Conservation (phyloP, 2,888 invertebrate genomes). For the Odontocolon sp. region DNA sequence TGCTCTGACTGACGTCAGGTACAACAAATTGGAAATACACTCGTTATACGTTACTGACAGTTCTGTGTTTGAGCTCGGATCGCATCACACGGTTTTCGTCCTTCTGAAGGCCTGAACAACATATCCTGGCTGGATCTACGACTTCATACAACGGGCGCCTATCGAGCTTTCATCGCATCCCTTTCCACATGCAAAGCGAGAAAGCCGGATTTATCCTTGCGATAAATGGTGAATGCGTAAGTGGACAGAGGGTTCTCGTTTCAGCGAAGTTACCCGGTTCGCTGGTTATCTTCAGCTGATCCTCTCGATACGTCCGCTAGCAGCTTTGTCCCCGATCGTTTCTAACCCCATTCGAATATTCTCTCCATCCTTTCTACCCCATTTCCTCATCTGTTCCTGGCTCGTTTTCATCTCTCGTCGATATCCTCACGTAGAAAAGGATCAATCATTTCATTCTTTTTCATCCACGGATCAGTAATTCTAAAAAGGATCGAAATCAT, state of each 20-base stretch:
- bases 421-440: not conserved
- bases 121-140: slow-evolving; percentile 20
- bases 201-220: slow-evolving; percentile 62
- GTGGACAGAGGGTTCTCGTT: slow-evolving; percentile 43
- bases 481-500: no score
- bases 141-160: slow-evolving; percentile 1
- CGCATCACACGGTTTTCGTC: slow-evolving; percentile 36
- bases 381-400: not conserved
- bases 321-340: slow-evolving; percentile 42
- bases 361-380: slow-evolving; percentile 7
- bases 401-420: not conserved
- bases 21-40: slow-evolving; percentile 52
- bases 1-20: no score
- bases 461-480: no score
- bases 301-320: slow-evolving; percentile 51
- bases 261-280: slow-evolving; percentile 15
- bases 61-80: slow-evolving; percentile 1
- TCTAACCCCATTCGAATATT: slow-evolving; percentile 34
- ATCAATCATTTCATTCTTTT: not conserved
- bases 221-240: slow-evolving; percentile 63
- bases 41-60: slow-evolving; percentile 16
- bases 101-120: slow-evolving; percentile 14
- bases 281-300: slow-evolving; percentile 32
- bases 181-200: slow-evolving; percentile 59
- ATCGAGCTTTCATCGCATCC: slow-evolving; percentile 41